phyloP scores from a whole-genome alignment of 1,140 invertebrate species.

The Drosophila parvula region DNA sequence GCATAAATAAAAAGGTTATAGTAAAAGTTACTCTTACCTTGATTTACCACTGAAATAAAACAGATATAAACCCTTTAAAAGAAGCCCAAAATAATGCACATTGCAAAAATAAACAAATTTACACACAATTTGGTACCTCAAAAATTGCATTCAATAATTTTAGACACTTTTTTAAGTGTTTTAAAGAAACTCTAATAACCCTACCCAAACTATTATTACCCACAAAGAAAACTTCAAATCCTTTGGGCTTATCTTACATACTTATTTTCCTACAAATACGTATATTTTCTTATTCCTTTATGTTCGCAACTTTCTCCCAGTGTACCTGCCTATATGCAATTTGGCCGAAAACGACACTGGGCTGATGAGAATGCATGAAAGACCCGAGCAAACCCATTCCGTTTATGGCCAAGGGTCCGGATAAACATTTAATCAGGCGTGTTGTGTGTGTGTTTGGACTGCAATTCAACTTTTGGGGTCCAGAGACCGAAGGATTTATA shows the following conservation, averaged over 20 bases:
- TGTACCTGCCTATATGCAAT: slow-evolving; percentile 36
- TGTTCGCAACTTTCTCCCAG: background rate
- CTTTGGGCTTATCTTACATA: too few relatives aligned
- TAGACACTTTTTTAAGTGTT: too few relatives aligned
- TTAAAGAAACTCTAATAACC: too few relatives aligned
- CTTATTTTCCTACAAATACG: too few relatives aligned
- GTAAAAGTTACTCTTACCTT: background rate
- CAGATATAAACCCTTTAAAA: too few relatives aligned
- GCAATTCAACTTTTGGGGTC: slow-evolving; percentile 18
- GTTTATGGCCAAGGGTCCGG: slow-evolving; percentile 16
- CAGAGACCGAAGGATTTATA: background rate
- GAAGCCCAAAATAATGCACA: too few relatives aligned
- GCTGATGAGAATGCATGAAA: slow-evolving; percentile 44
- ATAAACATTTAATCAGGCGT: slow-evolving; percentile 47
- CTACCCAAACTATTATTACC: too few relatives aligned
- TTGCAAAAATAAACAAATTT: too few relatives aligned
- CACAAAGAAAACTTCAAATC: too few relatives aligned
- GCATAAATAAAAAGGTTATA: background rate
- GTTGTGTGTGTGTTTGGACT: slow-evolving; percentile 30
- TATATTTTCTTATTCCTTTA: too few relatives aligned
- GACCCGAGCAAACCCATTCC: background rate
- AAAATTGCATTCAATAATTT: too few relatives aligned
- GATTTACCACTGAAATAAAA: background rate
- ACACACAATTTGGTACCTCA: too few relatives aligned
- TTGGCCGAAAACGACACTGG: slow-evolving; percentile 33